Evolutionary conservation across 1,140 invertebrate genomes (phyloP).

Genomic region (Globodera ellingtonae): DNA sequence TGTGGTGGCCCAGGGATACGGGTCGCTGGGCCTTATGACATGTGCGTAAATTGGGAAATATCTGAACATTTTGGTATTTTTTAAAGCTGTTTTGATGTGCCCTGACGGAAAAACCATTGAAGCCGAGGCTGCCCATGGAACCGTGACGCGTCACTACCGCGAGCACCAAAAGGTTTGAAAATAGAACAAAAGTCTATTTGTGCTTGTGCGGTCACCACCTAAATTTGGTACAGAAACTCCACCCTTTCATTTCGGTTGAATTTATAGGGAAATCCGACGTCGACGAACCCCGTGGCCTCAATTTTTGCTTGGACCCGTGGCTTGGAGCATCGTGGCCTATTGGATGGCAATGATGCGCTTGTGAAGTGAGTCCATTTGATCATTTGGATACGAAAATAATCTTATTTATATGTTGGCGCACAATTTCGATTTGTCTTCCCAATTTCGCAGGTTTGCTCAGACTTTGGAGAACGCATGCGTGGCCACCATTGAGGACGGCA

Average conservation of each 20-base stretch:
- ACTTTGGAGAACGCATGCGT: slow-evolving; percentile 86
- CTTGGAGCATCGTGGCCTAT: slow-evolving; percentile 84
- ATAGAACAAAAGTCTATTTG: too few relatives aligned
- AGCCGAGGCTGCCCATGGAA: slow-evolving; percentile 95
- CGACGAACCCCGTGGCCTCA: slow-evolving; percentile 74
- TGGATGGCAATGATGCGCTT: slow-evolving; percentile 78
- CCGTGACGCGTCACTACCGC: slow-evolving; percentile 90
- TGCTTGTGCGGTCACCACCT: too few relatives aligned
- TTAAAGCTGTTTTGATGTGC: slow-evolving; percentile 78
- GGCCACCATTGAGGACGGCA: slow-evolving; percentile 87
- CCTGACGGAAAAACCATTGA: slow-evolving; percentile 96
- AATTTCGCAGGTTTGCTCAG: slow-evolving; percentile 66
- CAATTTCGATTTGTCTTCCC: slow-evolving; percentile 5
- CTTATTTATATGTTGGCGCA: not conserved
- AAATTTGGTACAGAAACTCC: too few relatives aligned
- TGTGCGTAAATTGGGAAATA: slow-evolving; percentile 63
- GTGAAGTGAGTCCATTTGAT: slow-evolving; percentile 38
- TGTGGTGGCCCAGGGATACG: slow-evolving; percentile 68
- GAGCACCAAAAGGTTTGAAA: slow-evolving; percentile 75
- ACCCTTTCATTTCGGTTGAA: too few relatives aligned
- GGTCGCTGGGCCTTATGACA: slow-evolving; percentile 91
- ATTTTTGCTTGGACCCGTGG: slow-evolving; percentile 97
- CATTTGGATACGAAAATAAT: too few relatives aligned
- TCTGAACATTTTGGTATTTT: not conserved
- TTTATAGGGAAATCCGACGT: slow-evolving; percentile 60